Evolutionary conservation across 1,140 invertebrate genomes (phyloP).

Genomic region (Episyrphus balteatus): DNA sequence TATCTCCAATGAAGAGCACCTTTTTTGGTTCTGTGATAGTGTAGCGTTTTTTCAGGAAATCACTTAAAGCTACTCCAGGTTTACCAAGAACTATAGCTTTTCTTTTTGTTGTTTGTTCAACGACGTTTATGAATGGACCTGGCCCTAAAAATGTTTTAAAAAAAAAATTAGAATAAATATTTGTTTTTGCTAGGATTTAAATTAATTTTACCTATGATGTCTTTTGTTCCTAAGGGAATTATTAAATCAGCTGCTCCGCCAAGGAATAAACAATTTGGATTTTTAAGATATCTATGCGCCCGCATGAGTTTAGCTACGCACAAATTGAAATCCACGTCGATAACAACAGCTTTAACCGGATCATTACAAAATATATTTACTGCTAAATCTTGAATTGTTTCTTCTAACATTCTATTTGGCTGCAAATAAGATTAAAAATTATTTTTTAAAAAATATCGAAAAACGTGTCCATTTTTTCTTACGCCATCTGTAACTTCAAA

Average conservation of each 20-base stretch:
- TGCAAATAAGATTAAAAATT: not conserved
- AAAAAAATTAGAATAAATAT: not conserved
- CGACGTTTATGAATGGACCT: constrained; percentile 40
- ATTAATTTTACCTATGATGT: constrained; percentile 17
- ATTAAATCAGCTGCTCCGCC: constrained; percentile 38
- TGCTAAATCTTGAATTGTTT: constrained; percentile 24
- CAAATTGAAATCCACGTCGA: constrained; percentile 38
- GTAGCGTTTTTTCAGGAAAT: constrained; percentile 31
- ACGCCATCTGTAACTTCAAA: constrained; percentile 35
- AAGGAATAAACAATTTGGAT: constrained; percentile 35
- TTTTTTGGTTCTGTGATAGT: constrained; percentile 37
- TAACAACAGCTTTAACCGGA: constrained; percentile 38
- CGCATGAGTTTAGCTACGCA: constrained; percentile 35
- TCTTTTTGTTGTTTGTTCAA: constrained; percentile 36
- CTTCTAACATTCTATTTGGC: not conserved
- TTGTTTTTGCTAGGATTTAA: not conserved
- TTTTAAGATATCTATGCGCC: constrained; percentile 31
- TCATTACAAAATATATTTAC: constrained; percentile 30
- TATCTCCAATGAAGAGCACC: constrained; percentile 50
- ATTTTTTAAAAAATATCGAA: not conserved
- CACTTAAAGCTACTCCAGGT: constrained; percentile 40
- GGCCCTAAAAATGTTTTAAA: constrained; percentile 30
- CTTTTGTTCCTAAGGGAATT: constrained; percentile 33
- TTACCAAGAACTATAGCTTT: constrained; percentile 42
- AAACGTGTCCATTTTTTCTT: not conserved